Base-by-base conservation (phyloP, 2,113 vertebrate species). In the Sisor rabdophorus region DNA sequence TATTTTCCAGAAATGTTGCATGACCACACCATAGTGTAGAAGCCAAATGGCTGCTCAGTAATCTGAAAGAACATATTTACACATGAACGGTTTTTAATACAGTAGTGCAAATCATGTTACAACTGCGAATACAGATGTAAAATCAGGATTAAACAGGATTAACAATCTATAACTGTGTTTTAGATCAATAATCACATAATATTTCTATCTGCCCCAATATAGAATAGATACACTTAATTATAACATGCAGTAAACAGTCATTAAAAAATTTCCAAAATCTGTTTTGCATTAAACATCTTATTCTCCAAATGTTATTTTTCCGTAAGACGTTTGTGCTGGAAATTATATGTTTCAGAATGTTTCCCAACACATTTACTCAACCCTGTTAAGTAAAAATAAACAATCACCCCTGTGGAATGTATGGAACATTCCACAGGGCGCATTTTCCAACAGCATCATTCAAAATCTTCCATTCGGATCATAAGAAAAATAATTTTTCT, bases 1-100 rank as follows among this genome's bases (percentile, higher is more conserved):
- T 44, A 17, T 82, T 72, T 64, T 78, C 65, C 80, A 81, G 53
- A 54, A 61, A 28, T 28, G 7, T 55, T 20, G 24, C 50, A 55
- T 63, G n/a, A 79, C 52, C 59, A 47, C 59, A 58, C 19, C 22
- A 68, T 59, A 73, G 55, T 67, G 69, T 15, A 8, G 44, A 50
- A 61, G 28, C 32, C 52, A 17, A 48, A 71, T 32, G 52, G 53
- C 73, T 61, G 47, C 55, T 47, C 32, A 26, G 64, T 26, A 47
- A 48, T 4, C 64, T 11, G 22, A 48, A 48, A 47, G 13, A 9
- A 20, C 22, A 65, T 13, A 0, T 65, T 22, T 65, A 15, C 36
- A 15, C 12, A 13, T 47, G 20, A 65, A 24, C 8, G 20, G 19
- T 17, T 20, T 7, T 11, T 22, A 17, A 4, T 54, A 15, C 16